These are phyloP conservation scores for Listronotus bonariensis DNA, from an alignment of 1,140 invertebrate genomes.

Conservation along the genomic window DNA sequence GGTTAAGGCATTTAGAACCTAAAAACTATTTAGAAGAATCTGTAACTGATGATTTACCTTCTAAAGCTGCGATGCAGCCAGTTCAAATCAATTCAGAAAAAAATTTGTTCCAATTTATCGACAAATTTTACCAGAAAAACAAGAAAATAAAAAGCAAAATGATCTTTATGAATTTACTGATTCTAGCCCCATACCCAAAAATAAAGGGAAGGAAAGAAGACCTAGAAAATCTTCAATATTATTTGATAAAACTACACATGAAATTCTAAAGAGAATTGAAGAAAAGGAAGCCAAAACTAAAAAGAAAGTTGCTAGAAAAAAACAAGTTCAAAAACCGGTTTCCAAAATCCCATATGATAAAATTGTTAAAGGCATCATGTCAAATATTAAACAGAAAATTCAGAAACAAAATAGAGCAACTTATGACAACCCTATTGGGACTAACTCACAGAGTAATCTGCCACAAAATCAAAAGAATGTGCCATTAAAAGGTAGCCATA, in stretches of 20 bases:
- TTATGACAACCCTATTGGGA: background rate
- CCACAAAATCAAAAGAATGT: background rate
- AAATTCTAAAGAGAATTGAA: slow-evolving; percentile 23
- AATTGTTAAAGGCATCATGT: slow-evolving; percentile 12
- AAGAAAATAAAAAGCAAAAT: background rate
- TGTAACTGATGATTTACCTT: background rate
- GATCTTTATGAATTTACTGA: slow-evolving; percentile 33
- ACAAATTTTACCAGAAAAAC: slow-evolving; percentile 7
- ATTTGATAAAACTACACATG: slow-evolving; percentile 28
- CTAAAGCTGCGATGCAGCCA: background rate
- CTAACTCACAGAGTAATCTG: background rate
- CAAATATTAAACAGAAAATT: slow-evolving; percentile 18
- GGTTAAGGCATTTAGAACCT: background rate
- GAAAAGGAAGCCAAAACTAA: slow-evolving; percentile 25
- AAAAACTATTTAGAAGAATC: slow-evolving; percentile 15
- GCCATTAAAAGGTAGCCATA: no score
- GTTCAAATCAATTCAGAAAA: background rate
- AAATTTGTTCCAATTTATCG: slow-evolving; percentile 14
- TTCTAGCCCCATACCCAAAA: slow-evolving; percentile 18
- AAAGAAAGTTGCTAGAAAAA: slow-evolving; percentile 13
- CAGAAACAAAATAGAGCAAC: slow-evolving; percentile 6
- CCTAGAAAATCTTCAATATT: slow-evolving; percentile 17
- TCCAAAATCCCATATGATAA: slow-evolving; percentile 6
- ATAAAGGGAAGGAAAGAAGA: background rate
- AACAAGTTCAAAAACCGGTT: background rate